Percentiles rank a stretch among this genome's conserved stretches.
These are phyloP conservation scores for Petrocephalus zakoni DNA, from an alignment of 2,113 vertebrate genomes.

Conservation along the genomic window DNA sequence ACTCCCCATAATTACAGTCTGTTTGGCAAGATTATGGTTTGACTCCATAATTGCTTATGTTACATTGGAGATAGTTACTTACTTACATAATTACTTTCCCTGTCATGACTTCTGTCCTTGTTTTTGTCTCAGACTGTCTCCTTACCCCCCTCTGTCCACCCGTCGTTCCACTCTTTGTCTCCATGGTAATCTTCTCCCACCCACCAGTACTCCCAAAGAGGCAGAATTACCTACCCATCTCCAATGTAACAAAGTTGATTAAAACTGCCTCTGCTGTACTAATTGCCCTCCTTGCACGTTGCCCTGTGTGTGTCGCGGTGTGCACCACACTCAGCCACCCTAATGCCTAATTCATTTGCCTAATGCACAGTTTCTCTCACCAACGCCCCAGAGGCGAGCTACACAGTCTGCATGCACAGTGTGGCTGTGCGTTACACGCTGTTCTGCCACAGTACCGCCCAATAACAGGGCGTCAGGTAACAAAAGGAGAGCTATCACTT, in stretches of 20 bases:
- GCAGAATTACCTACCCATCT: not conserved
- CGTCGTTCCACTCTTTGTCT: not conserved
- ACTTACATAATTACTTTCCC: too few relatives aligned
- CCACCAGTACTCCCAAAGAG: not conserved
- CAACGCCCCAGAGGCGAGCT: not conserved
- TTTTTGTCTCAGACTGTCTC: not conserved
- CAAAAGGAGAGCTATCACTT: not conserved
- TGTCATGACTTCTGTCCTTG: not conserved
- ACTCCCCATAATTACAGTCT: too few relatives aligned
- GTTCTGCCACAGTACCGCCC: not conserved
- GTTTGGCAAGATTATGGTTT: too few relatives aligned
- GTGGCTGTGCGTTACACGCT: not conserved
- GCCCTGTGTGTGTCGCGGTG: not conserved
- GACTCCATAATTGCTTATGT: too few relatives aligned
- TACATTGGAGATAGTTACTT: too few relatives aligned
- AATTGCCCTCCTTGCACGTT: not conserved
- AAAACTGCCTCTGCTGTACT: not conserved
- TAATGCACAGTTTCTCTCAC: not conserved
- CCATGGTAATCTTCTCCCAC: not conserved
- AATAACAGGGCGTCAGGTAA: not conserved
- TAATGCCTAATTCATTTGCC: conserved; percentile 5
- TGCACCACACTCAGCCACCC: not conserved
- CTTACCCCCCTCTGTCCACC: not conserved
- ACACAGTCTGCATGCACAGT: not conserved
- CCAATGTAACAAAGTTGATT: not conserved